Evolutionary conservation across 1,140 invertebrate species (phyloP).

Genomic region (Eupristina koningsbergeri): DNA sequence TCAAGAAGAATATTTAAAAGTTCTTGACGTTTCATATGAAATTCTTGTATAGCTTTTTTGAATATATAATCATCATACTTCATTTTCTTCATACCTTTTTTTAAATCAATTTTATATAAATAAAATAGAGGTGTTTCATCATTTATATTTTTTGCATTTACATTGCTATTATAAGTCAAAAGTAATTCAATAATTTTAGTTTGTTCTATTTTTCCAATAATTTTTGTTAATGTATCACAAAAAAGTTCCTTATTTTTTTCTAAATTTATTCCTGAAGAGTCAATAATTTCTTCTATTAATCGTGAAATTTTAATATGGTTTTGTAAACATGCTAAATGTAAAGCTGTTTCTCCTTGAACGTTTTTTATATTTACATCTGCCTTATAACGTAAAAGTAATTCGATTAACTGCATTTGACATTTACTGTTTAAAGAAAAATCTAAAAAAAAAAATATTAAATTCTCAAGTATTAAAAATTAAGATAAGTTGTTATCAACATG

Average conservation of each 20-base stretch:
- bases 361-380: slow-evolving; percentile 30
- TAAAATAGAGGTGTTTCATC: slow-evolving; percentile 39
- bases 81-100: not conserved
- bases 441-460: slow-evolving; percentile 11
- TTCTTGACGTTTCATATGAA: slow-evolving; percentile 22
- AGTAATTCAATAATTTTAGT: slow-evolving; percentile 33
- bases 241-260: not conserved
- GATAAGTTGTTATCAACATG: too few relatives aligned
- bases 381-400: slow-evolving; percentile 18
- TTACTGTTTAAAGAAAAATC: not conserved
- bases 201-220: slow-evolving; percentile 24
- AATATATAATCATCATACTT: slow-evolving; percentile 16
- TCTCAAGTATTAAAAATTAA: not conserved
- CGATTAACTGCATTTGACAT: slow-evolving; percentile 2
- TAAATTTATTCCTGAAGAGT: not conserved
- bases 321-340: slow-evolving; percentile 43
- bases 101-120: slow-evolving; percentile 20
- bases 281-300: slow-evolving; percentile 11
- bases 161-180: slow-evolving; percentile 31
- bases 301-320: slow-evolving; percentile 23
- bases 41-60: slow-evolving; percentile 17
- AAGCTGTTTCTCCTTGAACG: slow-evolving; percentile 18
- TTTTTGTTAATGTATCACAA: not conserved
- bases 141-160: slow-evolving; percentile 25
- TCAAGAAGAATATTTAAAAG: slow-evolving; percentile 40